Conservation (phyloP, 2,888 invertebrate genomes). For the Parapristionchus giblindavisi region DNA sequence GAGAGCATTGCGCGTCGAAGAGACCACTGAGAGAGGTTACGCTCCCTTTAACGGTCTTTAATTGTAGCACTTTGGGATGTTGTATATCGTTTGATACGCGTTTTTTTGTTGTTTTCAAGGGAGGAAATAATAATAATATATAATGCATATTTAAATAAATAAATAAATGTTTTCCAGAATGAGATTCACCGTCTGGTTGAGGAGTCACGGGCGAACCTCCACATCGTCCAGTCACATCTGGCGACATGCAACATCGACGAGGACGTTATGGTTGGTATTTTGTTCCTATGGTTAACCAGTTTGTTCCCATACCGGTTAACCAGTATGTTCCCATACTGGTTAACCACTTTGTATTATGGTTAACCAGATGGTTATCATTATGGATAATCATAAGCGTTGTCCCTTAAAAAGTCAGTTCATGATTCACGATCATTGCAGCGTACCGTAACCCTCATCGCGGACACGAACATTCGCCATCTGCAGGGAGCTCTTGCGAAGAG, state of each 20-base stretch:
- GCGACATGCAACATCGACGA: slow-evolving; percentile 14
- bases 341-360: too few species aligned
- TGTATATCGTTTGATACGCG: neutral
- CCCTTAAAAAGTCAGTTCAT: too few species aligned
- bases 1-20: too few species aligned
- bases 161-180: slow-evolving; percentile 5
- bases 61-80: neutral
- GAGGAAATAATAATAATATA: neutral
- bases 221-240: slow-evolving; percentile 34
- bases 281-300: neutral
- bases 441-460: slow-evolving; percentile 47
- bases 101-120: neutral
- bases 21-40: too few species aligned
- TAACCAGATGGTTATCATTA: too few species aligned
- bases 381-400: too few species aligned
- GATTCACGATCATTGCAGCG: slow-evolving; percentile 43
- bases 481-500: slow-evolving; percentile 43
- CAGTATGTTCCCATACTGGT: too few species aligned
- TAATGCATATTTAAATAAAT: neutral
- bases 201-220: slow-evolving; percentile 29
- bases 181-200: slow-evolving; percentile 22
- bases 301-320: too few species aligned
- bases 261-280: slow-evolving; percentile 14
- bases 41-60: too few species aligned
- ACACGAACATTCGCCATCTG: slow-evolving; percentile 52